phyloP scores from a whole-genome alignment of 2,113 vertebrate species.

The Xiphophorus couchianus region DNA sequence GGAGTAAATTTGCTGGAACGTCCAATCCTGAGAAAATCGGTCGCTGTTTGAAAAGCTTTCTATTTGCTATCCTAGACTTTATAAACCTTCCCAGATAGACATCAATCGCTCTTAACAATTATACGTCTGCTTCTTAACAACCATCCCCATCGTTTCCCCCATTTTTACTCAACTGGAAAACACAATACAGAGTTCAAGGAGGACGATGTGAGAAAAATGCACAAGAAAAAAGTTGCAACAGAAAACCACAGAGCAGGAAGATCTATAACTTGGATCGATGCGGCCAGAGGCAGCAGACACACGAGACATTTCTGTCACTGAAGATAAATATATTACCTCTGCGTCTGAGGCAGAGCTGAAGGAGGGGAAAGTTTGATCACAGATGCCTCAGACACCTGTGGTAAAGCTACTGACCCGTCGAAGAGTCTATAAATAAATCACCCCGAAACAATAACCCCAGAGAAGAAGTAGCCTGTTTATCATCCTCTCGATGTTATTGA shows the following conservation, averaged over 20 bases:
- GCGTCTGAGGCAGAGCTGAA: conserved; percentile 13
- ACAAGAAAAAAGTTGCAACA: conserved; percentile 27
- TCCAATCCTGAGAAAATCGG: too few species aligned
- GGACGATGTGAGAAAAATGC: conserved; percentile 17
- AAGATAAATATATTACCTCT: conserved; percentile 45
- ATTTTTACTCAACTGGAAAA: not conserved
- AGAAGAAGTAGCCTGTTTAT: conserved; percentile 46
- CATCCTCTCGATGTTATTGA: conserved; percentile 41
- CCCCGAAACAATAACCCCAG: conserved; percentile 54
- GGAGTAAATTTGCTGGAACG: too few species aligned
- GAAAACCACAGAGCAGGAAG: conserved; percentile 19
- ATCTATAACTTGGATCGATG: conserved; percentile 57
- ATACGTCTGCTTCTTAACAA: not conserved
- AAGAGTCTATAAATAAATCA: conserved; percentile 53
- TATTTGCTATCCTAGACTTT: too few species aligned
- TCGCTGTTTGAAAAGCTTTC: too few species aligned
- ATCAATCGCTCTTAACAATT: not conserved
- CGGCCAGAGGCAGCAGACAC: conserved; percentile 25
- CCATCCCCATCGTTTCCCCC: not conserved
- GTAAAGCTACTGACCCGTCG: conserved; percentile 19
- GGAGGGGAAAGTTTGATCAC: conserved; percentile 1
- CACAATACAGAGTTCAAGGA: not conserved
- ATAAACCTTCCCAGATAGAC: too few species aligned
- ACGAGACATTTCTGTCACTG: conserved; percentile 42
- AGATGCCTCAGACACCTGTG: conserved; percentile 12